These are phyloP conservation scores for Sylvicapra grimmia DNA, from an alignment of 2,113 vertebrate species.

Conservation along the genomic window DNA sequence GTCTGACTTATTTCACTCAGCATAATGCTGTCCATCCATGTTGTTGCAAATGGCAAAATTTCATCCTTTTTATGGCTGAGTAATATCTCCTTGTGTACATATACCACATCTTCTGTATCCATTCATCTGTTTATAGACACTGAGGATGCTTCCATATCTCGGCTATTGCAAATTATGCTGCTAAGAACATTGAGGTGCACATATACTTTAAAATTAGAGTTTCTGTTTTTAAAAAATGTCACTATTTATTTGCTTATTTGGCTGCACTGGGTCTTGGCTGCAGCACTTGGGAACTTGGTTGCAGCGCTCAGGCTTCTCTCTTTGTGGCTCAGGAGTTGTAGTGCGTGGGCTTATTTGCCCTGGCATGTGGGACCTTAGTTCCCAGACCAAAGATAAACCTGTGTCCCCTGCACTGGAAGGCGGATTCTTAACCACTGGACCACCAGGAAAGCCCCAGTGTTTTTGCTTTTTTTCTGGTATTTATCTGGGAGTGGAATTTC, in stretches of 20 bases:
- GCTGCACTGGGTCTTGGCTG: neutral
- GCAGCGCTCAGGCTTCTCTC: neutral
- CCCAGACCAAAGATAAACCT: neutral
- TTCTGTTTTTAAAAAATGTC: neutral
- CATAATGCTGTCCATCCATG: neutral
- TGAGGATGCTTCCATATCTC: neutral
- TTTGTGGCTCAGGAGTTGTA: neutral
- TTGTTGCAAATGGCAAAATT: neutral
- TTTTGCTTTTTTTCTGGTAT: neutral
- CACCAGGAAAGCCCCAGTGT: neutral
- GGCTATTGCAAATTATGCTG: neutral
- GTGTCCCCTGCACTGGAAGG: neutral
- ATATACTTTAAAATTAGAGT: neutral
- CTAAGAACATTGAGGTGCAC: neutral
- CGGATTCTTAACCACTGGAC: neutral
- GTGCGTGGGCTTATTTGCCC: fast-evolving
- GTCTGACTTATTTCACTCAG: neutral
- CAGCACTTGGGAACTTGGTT: neutral
- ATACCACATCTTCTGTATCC: no score
- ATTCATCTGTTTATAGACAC: neutral
- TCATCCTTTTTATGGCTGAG: neutral
- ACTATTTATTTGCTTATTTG: neutral
- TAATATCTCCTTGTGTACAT: neutral
- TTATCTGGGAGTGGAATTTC: neutral
- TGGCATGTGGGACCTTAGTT: neutral